These are phyloP conservation scores for Acronicta aceris DNA, from an alignment of 2,888 invertebrate genomes.

Conservation along the genomic window DNA sequence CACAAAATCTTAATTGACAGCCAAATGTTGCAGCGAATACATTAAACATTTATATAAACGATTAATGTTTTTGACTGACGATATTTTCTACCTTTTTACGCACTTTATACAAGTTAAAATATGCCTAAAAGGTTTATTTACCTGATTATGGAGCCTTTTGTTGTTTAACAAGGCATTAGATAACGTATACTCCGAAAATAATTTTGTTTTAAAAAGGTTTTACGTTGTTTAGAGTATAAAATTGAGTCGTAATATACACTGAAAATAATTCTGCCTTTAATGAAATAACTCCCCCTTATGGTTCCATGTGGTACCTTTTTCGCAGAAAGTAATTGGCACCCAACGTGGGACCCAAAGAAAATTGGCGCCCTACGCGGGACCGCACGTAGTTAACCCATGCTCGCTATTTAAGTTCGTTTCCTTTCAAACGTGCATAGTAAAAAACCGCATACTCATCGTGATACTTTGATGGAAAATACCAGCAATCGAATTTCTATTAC, in stretches of 20 bases:
- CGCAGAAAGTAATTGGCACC: conserved; percentile 52
- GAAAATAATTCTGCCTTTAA: conserved; percentile 30
- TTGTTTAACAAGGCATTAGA: conserved; percentile 61
- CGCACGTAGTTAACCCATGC: conserved; percentile 54
- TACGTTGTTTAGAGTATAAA: conserved; percentile 36
- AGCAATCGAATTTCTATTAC: conserved; percentile 57
- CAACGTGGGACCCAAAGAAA: conserved; percentile 51
- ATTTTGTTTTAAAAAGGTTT: conserved; percentile 44
- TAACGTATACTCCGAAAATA: conserved; percentile 50
- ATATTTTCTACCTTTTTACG: conserved; percentile 61
- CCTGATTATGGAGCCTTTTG: conserved; percentile 61
- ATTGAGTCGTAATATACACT: conserved; percentile 36
- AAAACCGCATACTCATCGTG: conserved; percentile 62
- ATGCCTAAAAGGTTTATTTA: conserved; percentile 64
- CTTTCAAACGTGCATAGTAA: conserved; percentile 58
- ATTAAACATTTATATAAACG: conserved; percentile 45
- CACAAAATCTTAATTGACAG: conserved; percentile 17
- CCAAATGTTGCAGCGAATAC: conserved; percentile 33
- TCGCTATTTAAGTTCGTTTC: conserved; percentile 62
- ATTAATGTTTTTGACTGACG: conserved; percentile 40
- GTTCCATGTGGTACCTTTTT: conserved; percentile 24
- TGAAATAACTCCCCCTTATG: conserved; percentile 25
- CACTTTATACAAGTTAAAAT: conserved; percentile 59
- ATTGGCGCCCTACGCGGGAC: conserved; percentile 65
- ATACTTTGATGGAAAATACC: conserved; percentile 53